Base-by-base conservation (phyloP, 2,797 vertebrate species). In the Telmatherina bonti region DNA sequence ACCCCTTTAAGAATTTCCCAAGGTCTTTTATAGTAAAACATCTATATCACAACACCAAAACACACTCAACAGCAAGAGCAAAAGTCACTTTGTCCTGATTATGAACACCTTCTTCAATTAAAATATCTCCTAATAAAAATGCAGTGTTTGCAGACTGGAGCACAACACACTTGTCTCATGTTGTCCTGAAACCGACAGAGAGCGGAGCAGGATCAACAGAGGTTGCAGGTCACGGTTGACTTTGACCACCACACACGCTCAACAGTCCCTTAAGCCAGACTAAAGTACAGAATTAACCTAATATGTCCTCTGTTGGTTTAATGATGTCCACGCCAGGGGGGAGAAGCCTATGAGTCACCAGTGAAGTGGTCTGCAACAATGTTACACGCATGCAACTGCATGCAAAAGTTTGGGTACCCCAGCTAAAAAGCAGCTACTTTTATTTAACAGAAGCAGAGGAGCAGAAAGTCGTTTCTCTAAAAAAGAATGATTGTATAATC, bases 171-270 rank as follows among this genome's bases (percentile, higher is more conserved):
- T 59, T 55, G 33, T 62, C 35, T 62, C 51, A 53, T 11, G 4
- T 30, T 60, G 64, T 57, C 70, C 54, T 62, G 57, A 58, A 77
- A 69, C 62, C 27, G 56, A 45, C 15, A n/a, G 18, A 52, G 27
- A 45, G 10, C 35, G 33, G 16, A 68, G 58, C 58, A 69, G 67
- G 67, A 52, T 45, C 70, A 76, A 43, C 79, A 35, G 60, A 54
- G 22, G 69, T 73, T 54, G 52, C 66, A 53, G 85, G 81, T 72
- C 67, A 60, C 60, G 15, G 35, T 11, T 18, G 73, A 87, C 84
- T 85, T 78, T 88, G 63, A 69, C 72, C 77, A 20, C 60, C 55
- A 38, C 35, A 27, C 35, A 24, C 6, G 35, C 57, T 58, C 65
- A 67, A 38, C 70, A 29, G 36, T 22, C 66, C 79, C 76, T 56